These are phyloP conservation scores for Phalacrocorax pelagicus DNA, from an alignment of 2,113 vertebrate genomes.

Conservation along the genomic window DNA sequence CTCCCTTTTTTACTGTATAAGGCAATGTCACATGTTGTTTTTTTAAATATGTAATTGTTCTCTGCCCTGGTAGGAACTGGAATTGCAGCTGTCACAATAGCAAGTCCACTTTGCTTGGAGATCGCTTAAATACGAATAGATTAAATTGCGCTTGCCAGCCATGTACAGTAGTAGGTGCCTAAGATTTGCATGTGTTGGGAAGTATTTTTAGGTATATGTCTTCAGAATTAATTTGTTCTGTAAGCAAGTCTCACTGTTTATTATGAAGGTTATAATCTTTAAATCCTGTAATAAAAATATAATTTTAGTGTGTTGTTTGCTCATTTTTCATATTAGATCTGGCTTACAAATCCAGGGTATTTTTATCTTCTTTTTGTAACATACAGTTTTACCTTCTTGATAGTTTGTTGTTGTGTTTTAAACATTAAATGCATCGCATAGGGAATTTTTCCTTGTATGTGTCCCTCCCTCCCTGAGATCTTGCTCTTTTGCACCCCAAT, in stretches of 20 bases:
- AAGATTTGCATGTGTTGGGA: background rate
- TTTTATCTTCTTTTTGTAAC: background rate
- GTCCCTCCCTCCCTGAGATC: background rate
- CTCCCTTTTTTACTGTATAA: background rate
- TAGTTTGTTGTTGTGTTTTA: background rate
- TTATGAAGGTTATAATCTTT: background rate
- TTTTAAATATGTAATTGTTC: background rate
- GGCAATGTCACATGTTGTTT: accelerated
- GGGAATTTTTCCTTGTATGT: background rate
- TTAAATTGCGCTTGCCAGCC: background rate
- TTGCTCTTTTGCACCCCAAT: constrained; percentile 33
- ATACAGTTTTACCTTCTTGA: background rate
- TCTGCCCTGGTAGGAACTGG: background rate
- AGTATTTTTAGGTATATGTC: background rate
- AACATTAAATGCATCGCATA: background rate
- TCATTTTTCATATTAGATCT: background rate
- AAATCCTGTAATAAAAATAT: background rate
- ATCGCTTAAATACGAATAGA: background rate
- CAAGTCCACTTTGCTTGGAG: background rate
- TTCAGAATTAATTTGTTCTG: background rate
- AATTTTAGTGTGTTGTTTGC: background rate
- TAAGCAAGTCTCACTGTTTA: background rate
- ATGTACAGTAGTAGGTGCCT: background rate
- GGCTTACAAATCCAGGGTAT: background rate
- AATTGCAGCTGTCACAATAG: background rate